Percentiles rank a stretch among this genome's conserved stretches.
Evolutionary conservation across 2,888 invertebrate genomes (phyloP).

Genomic region (Romanomermis culicivorax): DNA sequence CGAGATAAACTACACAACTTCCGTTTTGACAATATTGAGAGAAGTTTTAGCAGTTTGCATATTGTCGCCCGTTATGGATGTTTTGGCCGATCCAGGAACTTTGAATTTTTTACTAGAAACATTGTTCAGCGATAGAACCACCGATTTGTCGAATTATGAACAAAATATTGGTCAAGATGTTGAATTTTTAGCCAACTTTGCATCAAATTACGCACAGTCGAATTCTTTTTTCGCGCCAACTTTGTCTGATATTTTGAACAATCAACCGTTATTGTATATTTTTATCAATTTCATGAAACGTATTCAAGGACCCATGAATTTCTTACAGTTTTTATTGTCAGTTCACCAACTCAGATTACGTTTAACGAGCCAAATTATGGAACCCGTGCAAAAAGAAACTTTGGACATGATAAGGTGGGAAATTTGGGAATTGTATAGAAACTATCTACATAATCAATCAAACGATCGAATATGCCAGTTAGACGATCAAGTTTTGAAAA

Average conservation of each 20-base stretch:
- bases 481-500: conserved; percentile 10
- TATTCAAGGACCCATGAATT: conserved; percentile 3
- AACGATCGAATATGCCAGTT: conserved; percentile 16
- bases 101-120: conserved; percentile 18
- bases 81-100: conserved; percentile 23
- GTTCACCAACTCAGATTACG: not conserved
- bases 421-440: conserved; percentile 22
- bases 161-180: not conserved
- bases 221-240: not conserved
- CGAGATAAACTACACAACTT: not conserved
- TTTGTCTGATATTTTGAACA: conserved; percentile 4
- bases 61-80: conserved; percentile 21
- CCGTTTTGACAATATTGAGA: not conserved
- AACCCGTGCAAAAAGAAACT: not conserved
- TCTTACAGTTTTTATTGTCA: conserved; percentile 1
- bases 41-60: conserved; percentile 21
- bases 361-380: not conserved
- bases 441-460: conserved; percentile 18
- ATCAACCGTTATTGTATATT: conserved; percentile 5
- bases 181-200: not conserved
- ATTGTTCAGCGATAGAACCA: not conserved
- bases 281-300: conserved; percentile 7
- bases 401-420: conserved; percentile 14
- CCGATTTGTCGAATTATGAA: not conserved
- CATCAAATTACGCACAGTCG: not conserved